Conservation (phyloP, 92 coral and sea anemone species). For the Epizoanthus stellaris region DNA sequence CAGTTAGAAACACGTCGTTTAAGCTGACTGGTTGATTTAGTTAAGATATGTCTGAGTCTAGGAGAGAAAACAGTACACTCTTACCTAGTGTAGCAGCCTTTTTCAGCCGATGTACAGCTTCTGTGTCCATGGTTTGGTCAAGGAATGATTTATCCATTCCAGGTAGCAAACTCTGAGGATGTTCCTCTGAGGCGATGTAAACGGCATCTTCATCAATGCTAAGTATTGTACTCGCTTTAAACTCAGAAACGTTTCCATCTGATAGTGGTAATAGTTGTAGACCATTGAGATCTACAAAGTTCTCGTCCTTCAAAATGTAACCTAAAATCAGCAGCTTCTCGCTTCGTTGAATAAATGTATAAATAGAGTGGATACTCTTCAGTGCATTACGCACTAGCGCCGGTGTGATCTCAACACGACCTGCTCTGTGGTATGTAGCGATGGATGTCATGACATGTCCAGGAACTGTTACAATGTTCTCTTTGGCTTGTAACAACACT, state of each 20-base stretch:
- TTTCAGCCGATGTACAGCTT: constrained; percentile 33
- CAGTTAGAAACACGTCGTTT: too few species aligned
- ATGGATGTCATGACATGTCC: constrained; percentile 48
- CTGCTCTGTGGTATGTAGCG: background rate
- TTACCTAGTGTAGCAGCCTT: constrained; percentile 55
- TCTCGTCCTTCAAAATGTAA: constrained; percentile 64
- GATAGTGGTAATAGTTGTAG: constrained; percentile 71
- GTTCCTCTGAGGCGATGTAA: constrained; percentile 64
- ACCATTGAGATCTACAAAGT: constrained; percentile 52
- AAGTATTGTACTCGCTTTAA: too few species aligned
- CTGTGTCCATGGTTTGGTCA: constrained; percentile 55
- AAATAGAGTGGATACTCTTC: constrained; percentile 24
- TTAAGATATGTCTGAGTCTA: too few species aligned
- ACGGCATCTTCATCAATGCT: constrained; percentile 42
- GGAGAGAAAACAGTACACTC: background rate
- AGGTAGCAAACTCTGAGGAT: constrained; percentile 72
- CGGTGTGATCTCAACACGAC: constrained; percentile 55
- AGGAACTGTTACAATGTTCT: constrained; percentile 52
- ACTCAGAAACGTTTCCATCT: constrained; percentile 38
- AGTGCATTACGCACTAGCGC: constrained; percentile 46
- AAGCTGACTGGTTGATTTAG: too few species aligned
- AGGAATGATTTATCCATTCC: constrained; percentile 57
- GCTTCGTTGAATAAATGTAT: background rate
- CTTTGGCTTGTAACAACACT: constrained; percentile 36
- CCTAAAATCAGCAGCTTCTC: constrained; percentile 68